Base-by-base conservation (phyloP, 2,888 invertebrate genomes). In the Tiliacea aurago region DNA sequence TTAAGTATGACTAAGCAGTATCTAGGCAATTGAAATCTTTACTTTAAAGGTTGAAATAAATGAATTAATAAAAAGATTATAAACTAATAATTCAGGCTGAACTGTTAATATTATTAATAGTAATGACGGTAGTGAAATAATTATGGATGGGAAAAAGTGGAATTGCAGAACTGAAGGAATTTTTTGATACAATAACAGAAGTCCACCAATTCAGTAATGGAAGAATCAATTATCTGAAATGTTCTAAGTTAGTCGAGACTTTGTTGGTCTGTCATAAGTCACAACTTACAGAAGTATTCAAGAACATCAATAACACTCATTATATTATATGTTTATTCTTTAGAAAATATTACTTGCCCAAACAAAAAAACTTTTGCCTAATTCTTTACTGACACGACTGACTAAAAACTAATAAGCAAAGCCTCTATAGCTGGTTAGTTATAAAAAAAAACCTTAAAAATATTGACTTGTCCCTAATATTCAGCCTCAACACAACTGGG, bases 391-490 rank as follows among this genome's bases (percentile, higher is more conserved):
- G 7, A 15, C 15, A 10, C 4, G 10, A 6, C 4, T 33, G 9
- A n/a, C 15, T 49, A 18, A 3, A 33, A 9, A n/a, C 37, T 11
- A 43, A 23, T 41, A 56, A 13, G 10, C 53, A 18, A 23, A 55
- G 15, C 23, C 18, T 33, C 28, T 15, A 15, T 13, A 41, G 28
- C 45, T 45, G 15, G 4, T 13, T 55, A 33, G 4, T 49, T 33
- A 49, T 51, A 51, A n/a, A 11, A 61, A 70, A 49, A 64, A 65
- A 18, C n/a, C 65, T 55, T 41, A 45, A 74, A 68, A 74, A 68
- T 74, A 79, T 61, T 61, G 43, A 56, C 43, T 11, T 61, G 76
- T 62, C 13, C 61, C 61, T 65, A 75, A 83, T 76, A 18, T 55
- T 49, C 11, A 49, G 9, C 43, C 45, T 45, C 51, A 23, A 55